Percentiles rank a stretch among this genome's conserved stretches.
Conservation (phyloP, 2,888 invertebrate genomes). For the Himalopsyche kuldschensis region DNA sequence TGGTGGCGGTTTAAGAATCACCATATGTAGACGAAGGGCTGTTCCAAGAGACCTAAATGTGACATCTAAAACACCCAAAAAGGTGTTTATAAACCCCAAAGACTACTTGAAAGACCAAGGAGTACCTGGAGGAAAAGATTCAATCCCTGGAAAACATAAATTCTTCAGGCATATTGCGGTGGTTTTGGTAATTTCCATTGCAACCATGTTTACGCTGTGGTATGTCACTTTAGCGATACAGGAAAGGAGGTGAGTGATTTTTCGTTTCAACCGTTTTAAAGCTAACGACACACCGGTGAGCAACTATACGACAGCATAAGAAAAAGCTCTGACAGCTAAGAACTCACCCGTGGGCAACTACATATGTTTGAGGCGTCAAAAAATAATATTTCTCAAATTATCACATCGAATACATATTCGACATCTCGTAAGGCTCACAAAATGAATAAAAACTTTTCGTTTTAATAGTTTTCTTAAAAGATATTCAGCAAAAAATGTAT, state of each 20-base stretch:
- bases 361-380: no score
- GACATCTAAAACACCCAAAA: not conserved
- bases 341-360: no score
- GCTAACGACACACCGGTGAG: no score
- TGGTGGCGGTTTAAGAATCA: not conserved
- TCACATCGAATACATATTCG: no score
- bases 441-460: no score
- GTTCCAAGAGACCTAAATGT: not conserved
- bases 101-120: not conserved
- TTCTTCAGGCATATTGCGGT: not conserved
- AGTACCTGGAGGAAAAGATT: not conserved
- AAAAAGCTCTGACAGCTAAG: no score
- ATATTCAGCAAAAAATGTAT: no score
- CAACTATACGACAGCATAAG: no score
- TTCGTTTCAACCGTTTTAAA: no score
- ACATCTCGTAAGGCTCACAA: no score
- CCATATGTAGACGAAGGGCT: not conserved
- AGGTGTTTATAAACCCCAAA: not conserved
- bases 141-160: not conserved
- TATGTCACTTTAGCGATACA: slow-evolving; percentile 22
- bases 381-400: no score
- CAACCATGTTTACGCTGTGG: slow-evolving; percentile 27
- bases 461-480: no score
- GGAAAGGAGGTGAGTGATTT: slow-evolving; percentile 19
- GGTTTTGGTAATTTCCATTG: not conserved